Evolutionary conservation across 2,113 vertebrate species (phyloP).

Genomic region (Hypomesus transpacificus): DNA sequence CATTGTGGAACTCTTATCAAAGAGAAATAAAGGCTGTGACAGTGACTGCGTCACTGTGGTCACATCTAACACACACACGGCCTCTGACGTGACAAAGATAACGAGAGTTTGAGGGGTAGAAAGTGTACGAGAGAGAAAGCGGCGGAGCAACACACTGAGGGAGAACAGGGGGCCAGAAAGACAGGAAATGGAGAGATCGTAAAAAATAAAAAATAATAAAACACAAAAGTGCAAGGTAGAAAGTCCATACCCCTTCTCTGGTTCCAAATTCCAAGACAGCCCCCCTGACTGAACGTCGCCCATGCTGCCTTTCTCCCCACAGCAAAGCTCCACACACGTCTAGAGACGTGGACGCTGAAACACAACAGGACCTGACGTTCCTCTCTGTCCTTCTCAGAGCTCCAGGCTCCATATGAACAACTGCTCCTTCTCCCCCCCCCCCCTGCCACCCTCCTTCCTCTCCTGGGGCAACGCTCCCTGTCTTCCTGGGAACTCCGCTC

Average conservation of each 20-base stretch:
- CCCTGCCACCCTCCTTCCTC: too few species aligned
- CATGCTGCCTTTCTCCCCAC: constrained; percentile 9
- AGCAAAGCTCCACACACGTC: neutral
- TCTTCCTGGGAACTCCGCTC: neutral
- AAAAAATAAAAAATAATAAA: neutral
- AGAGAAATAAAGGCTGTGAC: too few species aligned
- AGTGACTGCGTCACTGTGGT: too few species aligned
- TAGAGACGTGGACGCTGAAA: neutral
- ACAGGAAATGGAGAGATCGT: neutral
- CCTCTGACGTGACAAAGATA: too few species aligned
- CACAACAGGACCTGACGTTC: neutral
- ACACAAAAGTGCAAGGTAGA: neutral
- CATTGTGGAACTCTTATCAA: too few species aligned
- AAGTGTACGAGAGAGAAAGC: neutral
- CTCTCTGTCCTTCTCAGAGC: neutral
- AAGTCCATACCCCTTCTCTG: constrained; percentile 31
- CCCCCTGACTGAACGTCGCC: constrained; percentile 11
- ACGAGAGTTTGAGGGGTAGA: too few species aligned
- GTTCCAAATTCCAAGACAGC: constrained; percentile 10
- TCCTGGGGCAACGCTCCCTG: neutral
- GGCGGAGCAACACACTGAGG: too few species aligned
- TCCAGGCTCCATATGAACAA: neutral
- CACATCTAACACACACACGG: too few species aligned
- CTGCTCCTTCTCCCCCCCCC: neutral
- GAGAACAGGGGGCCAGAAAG: neutral